Percentiles rank a stretch among this genome's conserved stretches.
These are phyloP conservation scores for Andrena haemorrhoa DNA, from an alignment of 2,888 invertebrate species.

Conservation along the genomic window DNA sequence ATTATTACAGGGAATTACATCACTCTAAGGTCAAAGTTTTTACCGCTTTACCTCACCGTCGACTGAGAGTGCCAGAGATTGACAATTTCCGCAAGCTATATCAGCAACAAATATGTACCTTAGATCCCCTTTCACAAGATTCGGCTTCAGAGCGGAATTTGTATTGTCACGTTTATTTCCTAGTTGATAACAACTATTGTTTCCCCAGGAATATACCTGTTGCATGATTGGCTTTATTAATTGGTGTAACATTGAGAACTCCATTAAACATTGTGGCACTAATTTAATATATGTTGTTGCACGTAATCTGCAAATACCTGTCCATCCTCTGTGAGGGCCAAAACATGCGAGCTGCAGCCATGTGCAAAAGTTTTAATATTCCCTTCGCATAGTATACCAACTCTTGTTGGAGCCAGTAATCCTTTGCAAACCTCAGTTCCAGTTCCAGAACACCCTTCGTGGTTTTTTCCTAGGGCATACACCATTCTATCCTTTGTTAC, in stretches of 20 bases:
- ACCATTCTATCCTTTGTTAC: slow-evolving; percentile 87
- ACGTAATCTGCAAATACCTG: slow-evolving; percentile 75
- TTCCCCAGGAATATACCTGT: slow-evolving; percentile 87
- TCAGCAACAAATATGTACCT: slow-evolving; percentile 85
- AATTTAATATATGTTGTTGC: not conserved
- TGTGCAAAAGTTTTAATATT: no score
- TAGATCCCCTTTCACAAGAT: slow-evolving; percentile 85
- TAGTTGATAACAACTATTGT: slow-evolving; percentile 65
- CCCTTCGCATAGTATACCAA: no score
- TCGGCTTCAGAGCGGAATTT: slow-evolving; percentile 86
- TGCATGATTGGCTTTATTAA: not conserved
- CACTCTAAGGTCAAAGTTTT: not conserved
- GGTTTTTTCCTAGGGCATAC: slow-evolving; percentile 87
- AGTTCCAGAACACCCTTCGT: slow-evolving; percentile 86
- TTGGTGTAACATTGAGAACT: not conserved
- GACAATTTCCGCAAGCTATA: slow-evolving; percentile 88
- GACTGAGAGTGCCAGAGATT: slow-evolving; percentile 86
- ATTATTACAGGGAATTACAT: not conserved
- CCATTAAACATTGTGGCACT: not conserved
- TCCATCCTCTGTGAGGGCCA: slow-evolving; percentile 86
- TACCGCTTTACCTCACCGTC: slow-evolving; percentile 86
- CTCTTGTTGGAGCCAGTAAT: no score
- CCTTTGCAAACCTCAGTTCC: no score
- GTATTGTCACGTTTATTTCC: slow-evolving; percentile 84
- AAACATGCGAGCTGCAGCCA: slow-evolving; percentile 87